Base-by-base conservation (phyloP, 1,140 invertebrate species). In the Drosophila pandora region DNA sequence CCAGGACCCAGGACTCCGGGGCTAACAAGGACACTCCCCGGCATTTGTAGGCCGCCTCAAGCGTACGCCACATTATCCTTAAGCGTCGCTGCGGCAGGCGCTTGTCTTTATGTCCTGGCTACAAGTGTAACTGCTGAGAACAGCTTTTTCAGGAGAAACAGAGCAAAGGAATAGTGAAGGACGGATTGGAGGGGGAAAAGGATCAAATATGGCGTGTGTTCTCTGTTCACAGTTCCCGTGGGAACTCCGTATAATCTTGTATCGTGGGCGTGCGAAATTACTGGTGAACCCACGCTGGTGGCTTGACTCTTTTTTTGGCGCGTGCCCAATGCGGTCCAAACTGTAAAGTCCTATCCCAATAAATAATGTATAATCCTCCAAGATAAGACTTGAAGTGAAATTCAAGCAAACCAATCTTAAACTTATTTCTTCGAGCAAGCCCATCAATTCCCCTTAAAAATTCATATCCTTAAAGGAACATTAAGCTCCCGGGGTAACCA, bases 1-100 rank as follows among this genome's bases (percentile, higher is more conserved):
- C 13, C 13, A 54, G 17, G 17, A 30, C 13, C 41, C 9, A 4
- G 28, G 21, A 7, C 8, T 2, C 39, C 9, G 48, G 54, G 43
- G 65, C 63, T 79, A 76, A 83, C 68, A 64, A 75, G 55, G 78
- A 79, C 76, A 67, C 70, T 75, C 76, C 76, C 70, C 43, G 9
- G n/a, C n/a, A 39, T 57, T 68, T 70, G 49, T 65, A 70, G 69
- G 80, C 48, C 60, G 73, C 8, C 32, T 6, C n/a, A 43, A 79
- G 62, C 78, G 79, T 85, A 83, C 56, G 81, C 63, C 83, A 80
- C 70, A 85, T 85, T 85, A 85, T 85, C 81, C 83, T 85, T 85
- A 70, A 85, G 59, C 81, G 83, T 49, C 79, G 83, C 70, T 75
- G 57, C 25, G 73, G 64, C 81, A 75, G 63, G 9, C 83, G 81